Conservation (phyloP, 2,797 vertebrate species). For the Ataeniobius toweri region DNA sequence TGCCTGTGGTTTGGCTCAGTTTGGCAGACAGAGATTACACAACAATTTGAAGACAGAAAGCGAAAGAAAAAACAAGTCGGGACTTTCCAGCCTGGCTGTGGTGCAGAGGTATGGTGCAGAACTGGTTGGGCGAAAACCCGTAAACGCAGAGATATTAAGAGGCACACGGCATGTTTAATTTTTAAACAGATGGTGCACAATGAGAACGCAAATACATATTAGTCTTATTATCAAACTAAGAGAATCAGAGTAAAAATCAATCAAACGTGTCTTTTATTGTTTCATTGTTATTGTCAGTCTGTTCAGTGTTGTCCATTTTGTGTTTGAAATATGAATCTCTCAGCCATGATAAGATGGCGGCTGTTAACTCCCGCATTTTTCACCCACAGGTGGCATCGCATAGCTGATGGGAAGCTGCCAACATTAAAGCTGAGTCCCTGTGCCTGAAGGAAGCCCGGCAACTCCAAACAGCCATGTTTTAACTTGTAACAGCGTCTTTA, state of each 20-base stretch:
- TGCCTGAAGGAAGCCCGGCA: rapidly evolving
- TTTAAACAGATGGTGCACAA: rapidly evolving
- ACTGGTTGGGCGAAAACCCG: conserved; percentile 6
- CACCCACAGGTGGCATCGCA: rapidly evolving
- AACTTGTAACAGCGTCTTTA: not conserved
- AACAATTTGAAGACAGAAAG: conserved; percentile 38
- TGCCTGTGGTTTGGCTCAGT: conserved; percentile 18
- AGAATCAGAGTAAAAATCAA: not conserved
- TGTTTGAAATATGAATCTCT: not conserved
- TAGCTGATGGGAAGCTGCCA: conserved; percentile 17
- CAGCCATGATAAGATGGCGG: not conserved
- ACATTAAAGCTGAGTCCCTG: not conserved
- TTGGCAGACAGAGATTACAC: not conserved
- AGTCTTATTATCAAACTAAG: not conserved
- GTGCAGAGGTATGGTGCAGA: not conserved
- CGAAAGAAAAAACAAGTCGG: conserved; percentile 47
- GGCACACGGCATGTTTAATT: rapidly evolving
- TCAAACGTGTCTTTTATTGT: rapidly evolving
- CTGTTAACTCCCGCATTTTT: rapidly evolving
- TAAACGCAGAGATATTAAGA: not conserved
- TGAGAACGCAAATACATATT: not conserved
- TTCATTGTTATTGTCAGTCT: not conserved
- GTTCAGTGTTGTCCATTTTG: conserved; percentile 42
- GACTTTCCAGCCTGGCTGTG: conserved; percentile 48
- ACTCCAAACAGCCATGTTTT: rapidly evolving